Evolutionary conservation across 2,888 invertebrate genomes (phyloP).

Genomic region (Anorthoa munda): DNA sequence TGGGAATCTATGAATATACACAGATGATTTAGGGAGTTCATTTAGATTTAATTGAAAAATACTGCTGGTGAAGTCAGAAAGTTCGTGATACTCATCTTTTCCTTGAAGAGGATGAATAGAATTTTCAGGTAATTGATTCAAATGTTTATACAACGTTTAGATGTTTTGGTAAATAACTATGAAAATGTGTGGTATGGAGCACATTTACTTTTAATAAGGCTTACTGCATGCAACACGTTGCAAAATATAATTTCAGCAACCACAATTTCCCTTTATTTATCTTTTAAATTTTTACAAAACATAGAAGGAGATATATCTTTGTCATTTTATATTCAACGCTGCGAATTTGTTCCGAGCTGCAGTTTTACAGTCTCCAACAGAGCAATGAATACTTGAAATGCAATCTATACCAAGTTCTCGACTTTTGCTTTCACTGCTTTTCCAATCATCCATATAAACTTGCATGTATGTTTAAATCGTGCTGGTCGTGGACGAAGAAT

Average conservation of each 20-base stretch:
- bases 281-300: background rate
- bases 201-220: slow-evolving; percentile 9
- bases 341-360: slow-evolving; percentile 42
- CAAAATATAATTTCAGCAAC: background rate
- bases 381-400: slow-evolving; percentile 60
- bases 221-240: background rate
- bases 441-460: slow-evolving; percentile 32
- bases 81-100: background rate
- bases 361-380: slow-evolving; percentile 45
- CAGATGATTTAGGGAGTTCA: slow-evolving; percentile 10
- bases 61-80: background rate
- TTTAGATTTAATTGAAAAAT: background rate
- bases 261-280: background rate
- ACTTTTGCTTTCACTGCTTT: slow-evolving; percentile 40
- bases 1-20: slow-evolving; percentile 11
- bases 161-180: too few species aligned
- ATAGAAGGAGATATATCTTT: slow-evolving; percentile 40
- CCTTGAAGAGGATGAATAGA: background rate
- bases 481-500: slow-evolving; percentile 4
- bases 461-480: slow-evolving; percentile 27
- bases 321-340: slow-evolving; percentile 38
- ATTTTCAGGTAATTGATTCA: too few species aligned
- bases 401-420: slow-evolving; percentile 55
- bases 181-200: background rate
- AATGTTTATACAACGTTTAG: too few species aligned